Conservation (phyloP, 2,888 invertebrate genomes). For the Dolomedes plantarius region DNA sequence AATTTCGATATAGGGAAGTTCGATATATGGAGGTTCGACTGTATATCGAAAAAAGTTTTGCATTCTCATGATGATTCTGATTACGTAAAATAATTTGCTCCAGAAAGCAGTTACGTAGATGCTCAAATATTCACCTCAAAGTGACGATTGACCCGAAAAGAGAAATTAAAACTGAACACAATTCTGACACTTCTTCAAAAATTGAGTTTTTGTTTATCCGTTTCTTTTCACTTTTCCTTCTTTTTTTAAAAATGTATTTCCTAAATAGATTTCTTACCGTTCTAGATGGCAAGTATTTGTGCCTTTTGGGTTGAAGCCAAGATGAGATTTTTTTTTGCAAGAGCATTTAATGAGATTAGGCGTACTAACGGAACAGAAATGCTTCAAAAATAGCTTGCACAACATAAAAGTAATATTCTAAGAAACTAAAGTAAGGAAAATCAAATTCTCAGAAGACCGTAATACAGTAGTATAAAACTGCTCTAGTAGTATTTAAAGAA, state of each 20-base stretch:
- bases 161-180: neutral
- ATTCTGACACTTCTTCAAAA: neutral
- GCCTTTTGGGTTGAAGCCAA: slow-evolving; percentile 23
- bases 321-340: slow-evolving; percentile 20
- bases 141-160: neutral
- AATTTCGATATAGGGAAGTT: no score
- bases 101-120: no score
- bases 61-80: no score
- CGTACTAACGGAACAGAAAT: neutral
- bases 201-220: neutral
- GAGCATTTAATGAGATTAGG: slow-evolving; percentile 24
- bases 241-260: neutral
- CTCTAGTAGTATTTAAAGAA: no score
- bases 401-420: neutral
- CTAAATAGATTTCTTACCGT: neutral
- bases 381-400: neutral
- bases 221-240: neutral
- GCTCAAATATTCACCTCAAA: no score
- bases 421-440: neutral
- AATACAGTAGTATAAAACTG: no score
- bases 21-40: no score
- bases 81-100: no score
- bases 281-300: neutral
- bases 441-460: neutral
- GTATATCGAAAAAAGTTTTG: no score